Evolutionary conservation across 2,888 invertebrate genomes (phyloP).

Genomic region (Adelognathus sp.): DNA sequence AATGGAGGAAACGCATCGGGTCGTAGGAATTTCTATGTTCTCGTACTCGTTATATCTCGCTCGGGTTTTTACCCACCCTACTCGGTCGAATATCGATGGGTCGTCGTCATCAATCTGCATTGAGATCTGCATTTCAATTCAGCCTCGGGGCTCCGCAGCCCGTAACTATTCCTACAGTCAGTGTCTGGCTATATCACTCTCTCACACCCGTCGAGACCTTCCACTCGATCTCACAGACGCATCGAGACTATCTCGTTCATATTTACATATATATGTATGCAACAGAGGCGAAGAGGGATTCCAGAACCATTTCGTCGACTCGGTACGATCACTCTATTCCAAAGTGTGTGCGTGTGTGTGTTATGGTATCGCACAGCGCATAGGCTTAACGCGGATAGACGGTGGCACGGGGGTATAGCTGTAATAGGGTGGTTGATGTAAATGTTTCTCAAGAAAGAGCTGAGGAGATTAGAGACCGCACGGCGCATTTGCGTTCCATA

Average conservation of each 20-base stretch:
- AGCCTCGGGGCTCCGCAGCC: neutral
- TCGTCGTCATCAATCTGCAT: conserved; percentile 61
- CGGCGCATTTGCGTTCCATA: neutral
- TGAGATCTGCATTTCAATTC: conserved; percentile 64
- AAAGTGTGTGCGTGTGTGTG: neutral
- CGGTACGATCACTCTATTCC: neutral
- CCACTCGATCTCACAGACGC: conserved; percentile 45
- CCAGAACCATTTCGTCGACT: neutral
- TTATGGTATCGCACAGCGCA: no score
- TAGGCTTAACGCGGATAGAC: neutral
- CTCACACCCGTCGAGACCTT: conserved; percentile 17
- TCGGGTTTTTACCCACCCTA: neutral
- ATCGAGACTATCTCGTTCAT: conserved; percentile 35
- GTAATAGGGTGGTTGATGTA: neutral
- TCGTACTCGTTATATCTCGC: neutral
- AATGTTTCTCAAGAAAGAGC: neutral
- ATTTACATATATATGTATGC: conserved; percentile 56
- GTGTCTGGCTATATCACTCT: neutral
- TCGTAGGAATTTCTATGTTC: neutral
- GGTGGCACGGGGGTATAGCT: neutral
- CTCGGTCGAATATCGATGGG: conserved; percentile 29
- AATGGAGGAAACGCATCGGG: neutral
- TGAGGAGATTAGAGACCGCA: neutral
- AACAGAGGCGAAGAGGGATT: neutral
- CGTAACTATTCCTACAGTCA: conserved; percentile 32